Evolutionary conservation across 2,888 invertebrate genomes (phyloP).

Genomic region (Hirudinaria manillensis): DNA sequence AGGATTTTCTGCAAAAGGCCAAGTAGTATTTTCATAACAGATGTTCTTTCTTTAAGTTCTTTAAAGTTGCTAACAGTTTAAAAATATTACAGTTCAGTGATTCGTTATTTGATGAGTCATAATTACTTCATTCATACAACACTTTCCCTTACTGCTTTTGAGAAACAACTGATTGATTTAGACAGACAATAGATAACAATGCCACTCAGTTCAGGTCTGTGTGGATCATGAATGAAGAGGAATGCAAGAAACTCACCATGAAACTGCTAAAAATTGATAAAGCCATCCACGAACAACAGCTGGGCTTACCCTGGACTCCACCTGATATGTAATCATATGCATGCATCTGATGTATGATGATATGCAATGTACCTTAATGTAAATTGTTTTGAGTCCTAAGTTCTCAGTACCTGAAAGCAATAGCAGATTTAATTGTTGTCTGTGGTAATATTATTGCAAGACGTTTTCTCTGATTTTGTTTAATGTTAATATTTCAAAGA

Average conservation of each 20-base stretch:
- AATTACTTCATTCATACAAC: too few relatives aligned
- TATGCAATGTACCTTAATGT: too few relatives aligned
- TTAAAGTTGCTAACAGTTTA: background rate
- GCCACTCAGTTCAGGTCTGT: conserved; percentile 52
- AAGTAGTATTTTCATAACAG: conserved; percentile 44
- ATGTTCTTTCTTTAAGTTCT: background rate
- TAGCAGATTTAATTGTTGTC: too few relatives aligned
- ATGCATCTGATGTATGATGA: too few relatives aligned
- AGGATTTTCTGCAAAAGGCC: conserved; percentile 53
- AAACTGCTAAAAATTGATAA: conserved; percentile 49
- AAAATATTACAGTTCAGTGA: too few relatives aligned
- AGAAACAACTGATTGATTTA: background rate
- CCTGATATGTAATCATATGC: conserved; percentile 37
- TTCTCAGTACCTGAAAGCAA: too few relatives aligned
- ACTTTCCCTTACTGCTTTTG: too few relatives aligned
- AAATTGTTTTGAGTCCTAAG: too few relatives aligned
- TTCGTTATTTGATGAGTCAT: too few relatives aligned
- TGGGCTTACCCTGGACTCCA: conserved; percentile 48
- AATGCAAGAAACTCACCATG: conserved; percentile 47
- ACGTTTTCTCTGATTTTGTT: too few relatives aligned
- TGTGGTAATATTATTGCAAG: too few relatives aligned
- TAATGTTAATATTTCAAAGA: too few relatives aligned
- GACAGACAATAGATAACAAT: conserved; percentile 37
- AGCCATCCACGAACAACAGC: conserved; percentile 52
- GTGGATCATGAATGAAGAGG: conserved; percentile 55